Evolutionary conservation across 2,113 vertebrate species (phyloP).

Genomic region (Alexandromys fortis): DNA sequence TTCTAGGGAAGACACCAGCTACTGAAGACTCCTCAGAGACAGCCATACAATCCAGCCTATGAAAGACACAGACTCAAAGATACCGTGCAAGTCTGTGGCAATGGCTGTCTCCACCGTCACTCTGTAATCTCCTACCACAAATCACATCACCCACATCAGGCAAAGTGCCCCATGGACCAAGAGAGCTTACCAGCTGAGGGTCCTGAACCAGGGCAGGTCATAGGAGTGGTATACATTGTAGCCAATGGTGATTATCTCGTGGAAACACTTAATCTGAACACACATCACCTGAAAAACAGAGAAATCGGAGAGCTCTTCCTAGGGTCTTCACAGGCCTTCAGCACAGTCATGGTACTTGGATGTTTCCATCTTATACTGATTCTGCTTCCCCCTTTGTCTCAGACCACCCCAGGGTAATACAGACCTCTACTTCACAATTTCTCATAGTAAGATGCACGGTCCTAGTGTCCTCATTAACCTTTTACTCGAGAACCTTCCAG

Average conservation of each 20-base stretch:
- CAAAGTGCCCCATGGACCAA: neutral
- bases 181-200: conserved; percentile 94
- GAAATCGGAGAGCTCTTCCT: neutral
- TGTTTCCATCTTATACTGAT: neutral
- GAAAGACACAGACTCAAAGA: neutral
- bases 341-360: neutral
- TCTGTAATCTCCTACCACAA: neutral
- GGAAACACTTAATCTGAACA: conserved; percentile 99
- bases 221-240: conserved; percentile 99
- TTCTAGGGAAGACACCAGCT: neutral
- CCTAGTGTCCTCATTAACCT: neutral
- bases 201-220: conserved; percentile 98
- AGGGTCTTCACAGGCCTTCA: neutral
- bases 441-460: conserved; percentile 20
- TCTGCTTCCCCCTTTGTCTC: neutral
- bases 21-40: neutral
- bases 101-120: neutral
- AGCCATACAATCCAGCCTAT: neutral
- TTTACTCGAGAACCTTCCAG: conserved; percentile 16
- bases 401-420: neutral
- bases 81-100: neutral
- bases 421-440: neutral
- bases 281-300: conserved; percentile 91
- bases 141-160: neutral
- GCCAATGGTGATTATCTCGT: conserved; percentile 98